Base-by-base conservation (phyloP, 1,140 invertebrate species). In the Mactra quadrangularis region DNA sequence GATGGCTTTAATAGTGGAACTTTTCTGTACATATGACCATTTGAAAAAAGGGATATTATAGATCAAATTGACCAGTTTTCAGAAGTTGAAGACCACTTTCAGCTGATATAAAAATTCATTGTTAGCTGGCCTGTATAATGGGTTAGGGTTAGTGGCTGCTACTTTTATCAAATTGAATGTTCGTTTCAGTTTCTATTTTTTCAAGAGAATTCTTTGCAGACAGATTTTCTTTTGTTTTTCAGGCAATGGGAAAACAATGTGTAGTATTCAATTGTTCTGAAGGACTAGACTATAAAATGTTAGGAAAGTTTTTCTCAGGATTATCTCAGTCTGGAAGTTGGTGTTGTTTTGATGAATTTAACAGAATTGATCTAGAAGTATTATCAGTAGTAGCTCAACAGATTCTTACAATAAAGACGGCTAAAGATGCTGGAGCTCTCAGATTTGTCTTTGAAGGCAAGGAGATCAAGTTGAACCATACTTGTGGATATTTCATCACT, bases 321-420 rank as follows among this genome's bases (percentile, higher is more conserved):
- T 89, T 97, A 64, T 96, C 96, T 0, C 96, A 97, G 77, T 97
- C 96, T 6, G 97, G 97, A 9, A 96, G 96, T 11, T 97, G 97
- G 97, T 96, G 96, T 88, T 98, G 97, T 88, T 97, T 98, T 91
- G 97, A 98, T 88, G 97, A 98, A 91, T 97, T 98, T 92, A 98
- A 98, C 92, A 94, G 97, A 9, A 97, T 97, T 52, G 96, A 97
- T 82, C 96, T 98, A 52, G 97, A 97, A 92, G 97, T 97, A 7
- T 91, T 97, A 47, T 97, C 97, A 11, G 97, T 97, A 0, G 91
- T 93, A 11, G 93, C 93, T n/a, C 91, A 92, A 82, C 92, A 93
- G 84, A 92, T 93, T 52, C 89, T 89, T 3, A 91, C 91, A 19
- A 93, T 93, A 52, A 92, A 93, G 81, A 83, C 87, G 17, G 92